Evolutionary conservation across 2,888 invertebrate genomes (phyloP).

Genomic region (Pristionchus fissidentatus): DNA sequence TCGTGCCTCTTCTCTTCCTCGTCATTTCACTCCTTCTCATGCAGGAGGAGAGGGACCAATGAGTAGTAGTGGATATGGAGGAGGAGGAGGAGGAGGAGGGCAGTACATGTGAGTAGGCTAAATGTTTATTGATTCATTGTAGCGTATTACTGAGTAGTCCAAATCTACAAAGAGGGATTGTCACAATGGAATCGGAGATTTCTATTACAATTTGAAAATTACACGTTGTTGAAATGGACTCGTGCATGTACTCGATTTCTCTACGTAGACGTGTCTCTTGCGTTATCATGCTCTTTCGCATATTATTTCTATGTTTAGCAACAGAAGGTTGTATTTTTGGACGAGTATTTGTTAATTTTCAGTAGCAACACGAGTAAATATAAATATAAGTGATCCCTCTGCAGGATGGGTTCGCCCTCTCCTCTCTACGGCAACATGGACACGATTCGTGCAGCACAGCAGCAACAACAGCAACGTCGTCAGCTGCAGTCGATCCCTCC

Average conservation of each 20-base stretch:
- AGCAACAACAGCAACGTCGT: neutral
- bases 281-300: too few species aligned
- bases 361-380: neutral
- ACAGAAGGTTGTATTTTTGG: neutral
- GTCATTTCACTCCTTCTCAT: neutral
- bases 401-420: slow-evolving; percentile 35
- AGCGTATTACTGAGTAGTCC: too few species aligned
- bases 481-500: neutral
- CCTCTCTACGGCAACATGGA: slow-evolving; percentile 48
- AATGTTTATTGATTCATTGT: neutral
- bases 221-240: too few species aligned
- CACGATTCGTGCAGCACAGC: neutral
- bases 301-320: too few species aligned
- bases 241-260: too few species aligned
- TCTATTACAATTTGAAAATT: too few species aligned
- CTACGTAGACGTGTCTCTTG: too few species aligned
- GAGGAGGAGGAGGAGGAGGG: slow-evolving; percentile 19
- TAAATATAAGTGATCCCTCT: neutral
- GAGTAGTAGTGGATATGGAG: slow-evolving; percentile 21
- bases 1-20: slow-evolving; percentile 16
- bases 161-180: too few species aligned
- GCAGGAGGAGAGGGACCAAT: slow-evolving; percentile 26
- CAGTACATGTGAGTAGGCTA: slow-evolving; percentile 18
- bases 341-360: neutral
- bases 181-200: too few species aligned